phyloP scores from a whole-genome alignment of 1,140 invertebrate species.

The Drosophila tani region DNA sequence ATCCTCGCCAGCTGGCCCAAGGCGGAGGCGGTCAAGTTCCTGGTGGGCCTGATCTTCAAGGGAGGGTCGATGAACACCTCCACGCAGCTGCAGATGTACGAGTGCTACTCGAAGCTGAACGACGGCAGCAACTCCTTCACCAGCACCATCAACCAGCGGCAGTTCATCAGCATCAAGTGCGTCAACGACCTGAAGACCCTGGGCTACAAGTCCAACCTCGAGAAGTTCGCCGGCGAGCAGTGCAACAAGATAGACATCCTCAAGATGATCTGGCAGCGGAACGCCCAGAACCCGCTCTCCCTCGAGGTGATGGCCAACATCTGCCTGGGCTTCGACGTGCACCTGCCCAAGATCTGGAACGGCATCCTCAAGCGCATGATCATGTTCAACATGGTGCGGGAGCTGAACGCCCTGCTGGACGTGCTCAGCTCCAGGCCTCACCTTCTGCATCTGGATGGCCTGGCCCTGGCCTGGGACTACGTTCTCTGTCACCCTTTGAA shows the following conservation, averaged over 20 bases:
- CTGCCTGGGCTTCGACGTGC: slow-evolving; percentile 80
- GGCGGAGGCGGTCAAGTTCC: slow-evolving; percentile 64
- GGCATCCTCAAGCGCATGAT: slow-evolving; percentile 84
- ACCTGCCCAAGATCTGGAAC: slow-evolving; percentile 82
- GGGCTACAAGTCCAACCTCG: slow-evolving; percentile 79
- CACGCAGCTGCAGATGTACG: slow-evolving; percentile 81
- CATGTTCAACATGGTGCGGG: slow-evolving; percentile 73
- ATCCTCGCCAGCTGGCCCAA: slow-evolving; percentile 77
- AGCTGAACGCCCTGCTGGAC: slow-evolving; percentile 76
- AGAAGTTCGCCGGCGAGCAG: slow-evolving; percentile 71
- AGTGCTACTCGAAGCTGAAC: slow-evolving; percentile 80
- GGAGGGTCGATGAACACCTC: slow-evolving; percentile 74
- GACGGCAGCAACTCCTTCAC: slow-evolving; percentile 74
- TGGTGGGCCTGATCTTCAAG: slow-evolving; percentile 69
- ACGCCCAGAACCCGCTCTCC: slow-evolving; percentile 75
- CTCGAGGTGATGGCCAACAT: slow-evolving; percentile 81
- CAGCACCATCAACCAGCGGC: slow-evolving; percentile 69
- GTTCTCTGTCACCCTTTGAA: slow-evolving; percentile 72
- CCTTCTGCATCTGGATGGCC: slow-evolving; percentile 70
- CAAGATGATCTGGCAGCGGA: slow-evolving; percentile 81
- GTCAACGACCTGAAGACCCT: slow-evolving; percentile 79
- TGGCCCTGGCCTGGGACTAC: slow-evolving; percentile 77
- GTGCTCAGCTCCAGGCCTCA: slow-evolving; percentile 71
- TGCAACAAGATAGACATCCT: slow-evolving; percentile 81
- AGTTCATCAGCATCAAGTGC: slow-evolving; percentile 82